Conservation (phyloP, 2,888 invertebrate genomes). For the Phlogophora meticulosa region DNA sequence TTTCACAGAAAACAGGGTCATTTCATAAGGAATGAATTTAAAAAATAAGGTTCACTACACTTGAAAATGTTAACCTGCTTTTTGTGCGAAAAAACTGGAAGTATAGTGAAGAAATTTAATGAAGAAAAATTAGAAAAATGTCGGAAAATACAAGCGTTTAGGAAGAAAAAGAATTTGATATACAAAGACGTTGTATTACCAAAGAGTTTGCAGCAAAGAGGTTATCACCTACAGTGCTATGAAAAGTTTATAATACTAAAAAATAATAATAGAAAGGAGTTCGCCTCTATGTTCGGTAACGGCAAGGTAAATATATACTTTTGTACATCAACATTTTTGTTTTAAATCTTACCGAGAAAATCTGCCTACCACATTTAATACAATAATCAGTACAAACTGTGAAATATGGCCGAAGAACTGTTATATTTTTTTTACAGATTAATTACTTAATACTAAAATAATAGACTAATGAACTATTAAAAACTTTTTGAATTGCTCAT, state of each 20-base stretch:
- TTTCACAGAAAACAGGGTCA: background rate
- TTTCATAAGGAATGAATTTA: background rate
- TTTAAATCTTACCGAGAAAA: too few relatives aligned
- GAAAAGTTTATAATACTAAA: conserved; percentile 33
- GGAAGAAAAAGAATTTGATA: conserved; percentile 30
- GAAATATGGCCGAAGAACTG: too few relatives aligned
- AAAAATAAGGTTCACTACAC: background rate
- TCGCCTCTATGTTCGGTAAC: conserved; percentile 29
- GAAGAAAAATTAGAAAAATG: conserved; percentile 37
- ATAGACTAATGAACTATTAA: too few relatives aligned
- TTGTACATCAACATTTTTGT: too few relatives aligned
- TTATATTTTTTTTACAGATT: too few relatives aligned
- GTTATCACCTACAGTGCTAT: conserved; percentile 33
- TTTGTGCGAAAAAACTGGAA: conserved; percentile 23
- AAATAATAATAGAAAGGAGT: conserved; percentile 39
- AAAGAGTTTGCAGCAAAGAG: conserved; percentile 18
- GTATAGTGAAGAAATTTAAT: conserved; percentile 29
- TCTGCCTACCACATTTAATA: too few relatives aligned
- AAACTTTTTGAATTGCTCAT: too few relatives aligned
- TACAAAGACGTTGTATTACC: conserved; percentile 32
- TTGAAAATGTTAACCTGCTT: conserved; percentile 33
- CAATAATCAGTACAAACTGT: too few relatives aligned
- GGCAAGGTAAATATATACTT: conserved; percentile 25
- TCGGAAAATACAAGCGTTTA: conserved; percentile 30
- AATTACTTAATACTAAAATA: too few relatives aligned